Evolutionary conservation across 2,888 invertebrate species (phyloP), one percentile per base, ranked within the genome.

Genomic region (Hirtodrosophila trivittata): DNA sequence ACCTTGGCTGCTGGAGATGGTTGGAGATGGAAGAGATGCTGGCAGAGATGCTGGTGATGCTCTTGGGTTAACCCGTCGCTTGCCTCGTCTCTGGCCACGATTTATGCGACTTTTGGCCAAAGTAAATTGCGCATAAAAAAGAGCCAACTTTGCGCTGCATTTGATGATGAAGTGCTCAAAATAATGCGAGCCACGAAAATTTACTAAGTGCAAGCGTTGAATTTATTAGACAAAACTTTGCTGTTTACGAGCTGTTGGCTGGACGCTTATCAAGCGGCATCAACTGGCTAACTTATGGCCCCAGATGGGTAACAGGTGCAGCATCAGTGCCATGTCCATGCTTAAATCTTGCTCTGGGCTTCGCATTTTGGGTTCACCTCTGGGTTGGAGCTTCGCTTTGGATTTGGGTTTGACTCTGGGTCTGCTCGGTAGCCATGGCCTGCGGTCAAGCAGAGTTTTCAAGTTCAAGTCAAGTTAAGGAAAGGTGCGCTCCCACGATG

Each of bases 61-160:
- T 37, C 28, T 45, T 35, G 66, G 32, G 37, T 47, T 37, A 35
- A 47, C 58, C 54, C 49, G 35, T 50, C 21, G 43, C 37, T 16
- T 14, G 26, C 49, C 46, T 18, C 39, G 65, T 49, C 64, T 41
- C 62, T 59, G 59, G 75, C 46, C 42, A 77, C 77, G 87, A 80
- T 80, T 80, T 80, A 80, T 80, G 80, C 77, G 85, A 77, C 58
- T 77, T 84, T 80, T 81, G 74, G 77, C 87, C 62, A 82, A 87
- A 87, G 86, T 83, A 87, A 82, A 87, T 86, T 87, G 84, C 80
- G 82, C 82, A 83, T 86, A 86, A 87, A 82, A 81, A 71, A 85
- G 65, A 85, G 55, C 78, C 65, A 73, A 71, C 66, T 60, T 63
- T 65, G 63, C 73, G 56, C 69, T 67, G 78, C 77, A 69, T 77